Evolutionary conservation across 1,140 invertebrate genomes (phyloP).

Genomic region (Riptortus pedestris): DNA sequence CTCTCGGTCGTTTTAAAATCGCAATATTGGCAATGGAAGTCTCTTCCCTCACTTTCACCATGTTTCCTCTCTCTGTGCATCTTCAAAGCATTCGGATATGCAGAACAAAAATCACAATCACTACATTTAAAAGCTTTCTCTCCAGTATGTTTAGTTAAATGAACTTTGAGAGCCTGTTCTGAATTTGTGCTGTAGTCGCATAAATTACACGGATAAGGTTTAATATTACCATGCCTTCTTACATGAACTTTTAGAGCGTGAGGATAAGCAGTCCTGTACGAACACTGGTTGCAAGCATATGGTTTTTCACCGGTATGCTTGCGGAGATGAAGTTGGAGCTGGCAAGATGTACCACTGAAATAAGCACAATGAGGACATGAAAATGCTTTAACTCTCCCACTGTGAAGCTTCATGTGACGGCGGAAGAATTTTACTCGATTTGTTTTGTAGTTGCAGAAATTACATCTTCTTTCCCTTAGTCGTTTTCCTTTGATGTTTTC

Average conservation of each 20-base stretch:
- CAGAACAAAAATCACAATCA: conserved; percentile 1
- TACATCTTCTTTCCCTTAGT: neutral
- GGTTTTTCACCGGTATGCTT: conserved; percentile 2
- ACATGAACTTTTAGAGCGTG: conserved; percentile 11
- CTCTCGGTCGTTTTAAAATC: neutral
- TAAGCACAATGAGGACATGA: neutral
- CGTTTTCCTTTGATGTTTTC: neutral
- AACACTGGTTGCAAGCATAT: neutral
- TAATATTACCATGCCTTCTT: neutral
- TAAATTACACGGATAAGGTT: conserved; percentile 3
- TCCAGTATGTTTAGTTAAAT: neutral
- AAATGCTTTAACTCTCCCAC: neutral
- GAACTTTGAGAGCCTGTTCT: neutral
- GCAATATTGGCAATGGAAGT: neutral
- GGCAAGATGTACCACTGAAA: neutral
- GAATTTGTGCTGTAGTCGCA: neutral
- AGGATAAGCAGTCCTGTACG: neutral
- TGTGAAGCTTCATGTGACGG: neutral
- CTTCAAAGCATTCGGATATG: neutral
- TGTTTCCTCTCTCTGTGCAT: neutral
- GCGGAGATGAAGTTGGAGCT: neutral
- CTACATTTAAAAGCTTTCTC: neutral
- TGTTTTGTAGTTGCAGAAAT: neutral
- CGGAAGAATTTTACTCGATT: neutral
- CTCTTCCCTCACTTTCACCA: neutral